phyloP scores from a whole-genome alignment of 2,888 invertebrate genomes.

The Acanthosoma haemorrhoidale region DNA sequence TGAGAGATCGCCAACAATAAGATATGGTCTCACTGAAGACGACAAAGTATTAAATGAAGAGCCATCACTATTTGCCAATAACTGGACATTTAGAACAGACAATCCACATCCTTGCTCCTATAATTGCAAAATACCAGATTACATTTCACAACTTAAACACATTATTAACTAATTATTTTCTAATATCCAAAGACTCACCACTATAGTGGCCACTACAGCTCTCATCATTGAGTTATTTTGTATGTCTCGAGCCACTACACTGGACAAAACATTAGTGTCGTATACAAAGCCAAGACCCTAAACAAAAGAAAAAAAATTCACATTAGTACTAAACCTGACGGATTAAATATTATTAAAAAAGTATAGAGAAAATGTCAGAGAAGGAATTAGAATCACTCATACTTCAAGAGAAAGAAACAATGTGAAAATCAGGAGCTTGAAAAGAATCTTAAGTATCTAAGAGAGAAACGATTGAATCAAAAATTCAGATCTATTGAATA shows the following conservation, averaged over 20 bases:
- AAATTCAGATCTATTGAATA: too few relatives aligned
- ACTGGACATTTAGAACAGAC: conserved; percentile 34
- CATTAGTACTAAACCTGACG: too few relatives aligned
- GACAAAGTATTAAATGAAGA: conserved; percentile 34
- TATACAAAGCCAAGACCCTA: conserved; percentile 36
- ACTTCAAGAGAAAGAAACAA: too few relatives aligned
- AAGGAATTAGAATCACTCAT: too few relatives aligned
- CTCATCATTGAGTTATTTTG: conserved; percentile 38
- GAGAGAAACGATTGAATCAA: too few relatives aligned
- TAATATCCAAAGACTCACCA: conserved; percentile 27
- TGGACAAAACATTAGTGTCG: conserved; percentile 31
- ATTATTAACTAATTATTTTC: background rate
- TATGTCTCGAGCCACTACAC: conserved; percentile 34
- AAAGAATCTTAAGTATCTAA: too few relatives aligned
- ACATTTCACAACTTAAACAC: background rate
- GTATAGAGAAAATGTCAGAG: too few relatives aligned
- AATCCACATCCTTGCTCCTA: conserved; percentile 28
- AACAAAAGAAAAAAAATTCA: too few relatives aligned
- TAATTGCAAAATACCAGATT: background rate
- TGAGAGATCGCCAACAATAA: conserved; percentile 43
- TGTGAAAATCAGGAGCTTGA: too few relatives aligned
- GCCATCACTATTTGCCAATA: conserved; percentile 33
- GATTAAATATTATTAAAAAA: too few relatives aligned
- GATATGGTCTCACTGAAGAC: conserved; percentile 38
- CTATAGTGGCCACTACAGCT: conserved; percentile 34